These are phyloP conservation scores for Felis catus DNA, from an alignment of 2,113 vertebrate genomes.

Conservation along the genomic window F.catus_Fca126_mat1.0 CM031414.1:64455501-64456000, in stretches of 20 bases:
- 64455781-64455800: background rate
- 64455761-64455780: background rate
- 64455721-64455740: background rate
- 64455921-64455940: slow-evolving; percentile 40
- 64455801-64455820: background rate
- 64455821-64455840: background rate
- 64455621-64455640: slow-evolving; percentile 26
- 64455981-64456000: slow-evolving; percentile 72
- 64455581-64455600: background rate
- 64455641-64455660: background rate
- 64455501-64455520: background rate
- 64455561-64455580: background rate
- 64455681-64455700: background rate
- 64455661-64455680: background rate
- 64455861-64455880: slow-evolving; percentile 33
- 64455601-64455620: background rate
- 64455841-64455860: slow-evolving; percentile 20
- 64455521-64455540: background rate
- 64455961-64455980: background rate
- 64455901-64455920: slow-evolving; percentile 57
- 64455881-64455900: slow-evolving; percentile 26
- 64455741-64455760: background rate
- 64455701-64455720: background rate
- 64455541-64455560: slow-evolving; percentile 24
- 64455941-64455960: background rate